Conservation (phyloP, 2,113 vertebrate species). For the Phrynosoma blainvillii region DNA sequence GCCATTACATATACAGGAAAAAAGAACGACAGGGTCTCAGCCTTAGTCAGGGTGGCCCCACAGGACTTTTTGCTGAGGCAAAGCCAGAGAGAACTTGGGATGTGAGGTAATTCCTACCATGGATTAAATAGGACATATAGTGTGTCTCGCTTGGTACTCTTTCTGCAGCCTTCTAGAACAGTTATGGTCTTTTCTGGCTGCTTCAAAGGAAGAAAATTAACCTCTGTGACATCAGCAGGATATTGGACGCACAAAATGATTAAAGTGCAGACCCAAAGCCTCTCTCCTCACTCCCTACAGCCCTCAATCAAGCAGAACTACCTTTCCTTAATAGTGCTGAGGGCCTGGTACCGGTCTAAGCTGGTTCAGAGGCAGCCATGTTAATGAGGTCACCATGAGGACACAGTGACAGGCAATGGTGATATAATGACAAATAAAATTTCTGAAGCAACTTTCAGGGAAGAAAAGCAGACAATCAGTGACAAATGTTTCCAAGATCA, state of each 20-base stretch:
- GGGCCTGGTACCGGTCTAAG: neutral
- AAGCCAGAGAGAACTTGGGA: neutral
- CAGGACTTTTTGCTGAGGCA: neutral
- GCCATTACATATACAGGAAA: no score
- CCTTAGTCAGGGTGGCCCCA: neutral
- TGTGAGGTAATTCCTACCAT: neutral
- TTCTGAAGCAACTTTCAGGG: neutral
- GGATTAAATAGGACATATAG: neutral
- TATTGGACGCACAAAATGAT: neutral
- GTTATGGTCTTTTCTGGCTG: neutral
- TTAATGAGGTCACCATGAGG: neutral
- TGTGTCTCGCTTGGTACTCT: neutral
- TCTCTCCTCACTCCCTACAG: neutral
- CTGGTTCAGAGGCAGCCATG: neutral
- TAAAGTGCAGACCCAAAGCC: neutral
- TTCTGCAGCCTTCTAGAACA: neutral
- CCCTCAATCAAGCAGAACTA: neutral
- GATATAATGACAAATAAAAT: conserved; percentile 12
- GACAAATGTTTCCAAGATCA: neutral
- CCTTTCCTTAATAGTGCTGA: neutral
- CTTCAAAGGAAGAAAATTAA: neutral
- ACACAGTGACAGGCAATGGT: neutral
- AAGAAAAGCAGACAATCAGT: neutral
- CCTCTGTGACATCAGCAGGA: neutral
- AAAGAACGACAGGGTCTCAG: neutral